These are phyloP conservation scores for Hoplostethus mediterraneus DNA, from an alignment of 2,797 vertebrate species.

Conservation along the genomic window DNA sequence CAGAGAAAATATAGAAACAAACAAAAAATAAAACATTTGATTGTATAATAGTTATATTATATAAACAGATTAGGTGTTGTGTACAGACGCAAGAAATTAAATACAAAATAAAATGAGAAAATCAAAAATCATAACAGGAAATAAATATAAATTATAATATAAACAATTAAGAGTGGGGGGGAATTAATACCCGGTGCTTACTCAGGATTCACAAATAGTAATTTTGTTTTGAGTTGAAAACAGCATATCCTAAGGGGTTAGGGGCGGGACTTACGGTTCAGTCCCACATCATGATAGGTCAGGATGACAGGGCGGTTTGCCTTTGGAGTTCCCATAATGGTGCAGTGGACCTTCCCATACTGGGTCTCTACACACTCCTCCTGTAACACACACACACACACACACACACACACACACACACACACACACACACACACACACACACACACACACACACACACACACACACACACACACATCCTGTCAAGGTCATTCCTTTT, in stretches of 20 bases:
- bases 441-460: slow-evolving; percentile 17
- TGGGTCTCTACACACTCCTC: slow-evolving; percentile 93
- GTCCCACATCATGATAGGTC: slow-evolving; percentile 94
- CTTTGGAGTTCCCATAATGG: slow-evolving; percentile 86
- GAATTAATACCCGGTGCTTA: neutral
- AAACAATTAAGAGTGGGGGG: neutral
- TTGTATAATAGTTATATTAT: too few relatives aligned
- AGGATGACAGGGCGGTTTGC: slow-evolving; percentile 91
- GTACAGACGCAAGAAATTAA: too few relatives aligned
- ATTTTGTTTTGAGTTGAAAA: neutral
- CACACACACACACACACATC: slow-evolving; percentile 5
- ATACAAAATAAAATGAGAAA: too few relatives aligned
- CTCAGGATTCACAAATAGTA: neutral
- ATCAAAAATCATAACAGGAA: too few relatives aligned
- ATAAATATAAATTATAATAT: too few relatives aligned
- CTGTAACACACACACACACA: slow-evolving; percentile 72
- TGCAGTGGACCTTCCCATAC: slow-evolving; percentile 90
- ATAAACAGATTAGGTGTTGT: too few relatives aligned
- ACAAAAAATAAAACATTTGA: neutral
- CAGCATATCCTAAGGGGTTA: too few relatives aligned
- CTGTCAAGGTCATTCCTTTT: neutral
- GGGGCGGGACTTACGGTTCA: slow-evolving; percentile 88
- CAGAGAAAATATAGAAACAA: neutral
- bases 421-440: slow-evolving; percentile 10
- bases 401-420: slow-evolving; percentile 5